These are phyloP conservation scores for Erebia palarica DNA, from an alignment of 2,888 invertebrate genomes.

Conservation along the genomic window DNA sequence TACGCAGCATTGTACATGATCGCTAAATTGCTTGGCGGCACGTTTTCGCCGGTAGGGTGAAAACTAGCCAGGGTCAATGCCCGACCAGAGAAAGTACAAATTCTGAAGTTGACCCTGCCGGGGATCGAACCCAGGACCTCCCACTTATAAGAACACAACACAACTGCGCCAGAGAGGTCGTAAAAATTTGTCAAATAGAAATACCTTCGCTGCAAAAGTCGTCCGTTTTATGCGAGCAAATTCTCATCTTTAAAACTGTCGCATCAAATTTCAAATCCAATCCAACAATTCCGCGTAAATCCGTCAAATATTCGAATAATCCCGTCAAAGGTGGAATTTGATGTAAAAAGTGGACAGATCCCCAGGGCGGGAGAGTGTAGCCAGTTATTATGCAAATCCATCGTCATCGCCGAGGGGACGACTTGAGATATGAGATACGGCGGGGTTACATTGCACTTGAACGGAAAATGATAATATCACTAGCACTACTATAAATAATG, in stretches of 20 bases:
- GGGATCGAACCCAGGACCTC: too few relatives aligned
- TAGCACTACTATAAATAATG: too few relatives aligned
- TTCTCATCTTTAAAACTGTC: slow-evolving; percentile 41
- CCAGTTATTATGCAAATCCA: slow-evolving; percentile 72
- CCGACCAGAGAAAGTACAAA: too few relatives aligned
- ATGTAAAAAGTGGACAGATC: slow-evolving; percentile 59
- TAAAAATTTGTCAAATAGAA: too few relatives aligned
- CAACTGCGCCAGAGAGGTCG: too few relatives aligned
- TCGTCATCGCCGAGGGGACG: slow-evolving; percentile 51
- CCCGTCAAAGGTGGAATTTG: slow-evolving; percentile 62
- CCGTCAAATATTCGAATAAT: slow-evolving; percentile 51
- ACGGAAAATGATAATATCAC: neutral
- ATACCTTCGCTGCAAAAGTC: too few relatives aligned
- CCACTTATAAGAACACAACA: too few relatives aligned
- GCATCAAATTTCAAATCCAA: slow-evolving; percentile 45
- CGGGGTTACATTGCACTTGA: slow-evolving; percentile 40
- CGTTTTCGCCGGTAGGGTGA: too few relatives aligned
- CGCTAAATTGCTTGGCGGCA: too few relatives aligned
- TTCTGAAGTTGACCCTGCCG: too few relatives aligned
- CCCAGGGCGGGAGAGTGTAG: slow-evolving; percentile 48
- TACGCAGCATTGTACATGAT: too few relatives aligned
- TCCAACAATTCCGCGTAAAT: slow-evolving; percentile 45
- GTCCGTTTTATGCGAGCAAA: neutral
- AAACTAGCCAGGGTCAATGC: too few relatives aligned
- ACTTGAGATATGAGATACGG: slow-evolving; percentile 46